A percentile compares a stretch with the other conserved stretches of the same genome.
Conservation (phyloP, 2,888 invertebrate species). For the Nephrotoma flavescens region DNA sequence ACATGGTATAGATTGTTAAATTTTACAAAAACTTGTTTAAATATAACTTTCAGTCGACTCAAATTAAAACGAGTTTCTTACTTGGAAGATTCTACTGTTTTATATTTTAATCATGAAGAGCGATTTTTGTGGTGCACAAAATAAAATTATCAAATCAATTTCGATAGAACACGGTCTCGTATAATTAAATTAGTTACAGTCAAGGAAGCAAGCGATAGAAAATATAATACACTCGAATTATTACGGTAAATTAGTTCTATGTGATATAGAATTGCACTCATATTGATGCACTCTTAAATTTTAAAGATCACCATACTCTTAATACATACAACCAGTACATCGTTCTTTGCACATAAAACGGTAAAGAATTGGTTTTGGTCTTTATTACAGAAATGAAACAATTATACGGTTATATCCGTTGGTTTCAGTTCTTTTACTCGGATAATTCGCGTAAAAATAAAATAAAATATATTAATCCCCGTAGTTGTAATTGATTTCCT, state of each 20-base stretch:
- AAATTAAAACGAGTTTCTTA: background rate
- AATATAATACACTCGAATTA: background rate
- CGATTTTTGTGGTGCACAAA: background rate
- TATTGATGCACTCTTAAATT: background rate
- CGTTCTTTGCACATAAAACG: background rate
- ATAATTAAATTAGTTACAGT: background rate
- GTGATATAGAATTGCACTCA: background rate
- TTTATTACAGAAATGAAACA: background rate
- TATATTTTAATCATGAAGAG: background rate
- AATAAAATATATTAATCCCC: background rate
- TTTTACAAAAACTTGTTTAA: background rate
- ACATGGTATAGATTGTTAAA: background rate
- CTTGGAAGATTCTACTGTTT: background rate
- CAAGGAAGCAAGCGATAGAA: background rate
- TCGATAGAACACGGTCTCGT: background rate
- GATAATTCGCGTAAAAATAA: background rate
- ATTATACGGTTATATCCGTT: background rate
- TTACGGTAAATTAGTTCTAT: background rate
- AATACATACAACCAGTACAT: background rate
- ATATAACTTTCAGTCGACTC: background rate
- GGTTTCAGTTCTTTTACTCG: background rate
- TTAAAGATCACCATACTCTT: background rate
- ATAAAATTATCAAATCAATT: background rate
- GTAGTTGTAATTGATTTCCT: background rate
- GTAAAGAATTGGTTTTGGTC: background rate